These are phyloP conservation scores for Melinaea marsaeus DNA, from an alignment of 2,888 invertebrate species.

Conservation along the genomic window DNA sequence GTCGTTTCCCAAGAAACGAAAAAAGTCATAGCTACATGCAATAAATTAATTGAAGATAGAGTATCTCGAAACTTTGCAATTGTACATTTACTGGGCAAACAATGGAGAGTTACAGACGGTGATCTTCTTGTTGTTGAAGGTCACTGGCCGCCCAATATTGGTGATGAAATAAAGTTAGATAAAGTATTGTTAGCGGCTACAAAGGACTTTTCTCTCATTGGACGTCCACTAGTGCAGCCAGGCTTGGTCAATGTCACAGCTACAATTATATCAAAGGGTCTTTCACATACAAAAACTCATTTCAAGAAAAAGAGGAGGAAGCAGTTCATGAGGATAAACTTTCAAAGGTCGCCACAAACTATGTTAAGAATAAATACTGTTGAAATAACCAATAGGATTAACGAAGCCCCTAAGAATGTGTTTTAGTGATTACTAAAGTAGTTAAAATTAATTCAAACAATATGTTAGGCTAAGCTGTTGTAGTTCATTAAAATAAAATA, in stretches of 20 bases:
- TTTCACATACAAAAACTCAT: constrained; percentile 87
- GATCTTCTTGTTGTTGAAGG: constrained; percentile 90
- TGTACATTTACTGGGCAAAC: constrained; percentile 88
- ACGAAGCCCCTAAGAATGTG: constrained; percentile 61
- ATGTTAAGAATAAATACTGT: constrained; percentile 87
- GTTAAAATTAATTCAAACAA: constrained; percentile 12
- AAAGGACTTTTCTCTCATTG: constrained; percentile 88
- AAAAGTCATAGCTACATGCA: constrained; percentile 81
- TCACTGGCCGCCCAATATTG: constrained; percentile 88
- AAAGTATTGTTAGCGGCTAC: constrained; percentile 90
- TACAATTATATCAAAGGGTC: constrained; percentile 89
- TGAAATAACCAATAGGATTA: constrained; percentile 76
- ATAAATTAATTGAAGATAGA: constrained; percentile 77
- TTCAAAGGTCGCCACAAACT: constrained; percentile 82
- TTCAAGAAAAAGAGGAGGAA: constrained; percentile 87
- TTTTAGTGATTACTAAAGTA: constrained; percentile 39
- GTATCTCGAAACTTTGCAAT: constrained; percentile 87
- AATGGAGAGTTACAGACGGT: constrained; percentile 90
- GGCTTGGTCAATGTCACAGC: constrained; percentile 86
- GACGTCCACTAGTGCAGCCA: constrained; percentile 85
- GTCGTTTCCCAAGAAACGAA: constrained; percentile 49
- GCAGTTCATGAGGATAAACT: constrained; percentile 86
- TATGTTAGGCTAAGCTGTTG: neutral
- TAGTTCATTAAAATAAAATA: neutral
- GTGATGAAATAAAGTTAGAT: constrained; percentile 87